These are phyloP conservation scores for Operophtera brumata DNA, from an alignment of 2,888 invertebrate genomes.

Conservation along the genomic window DNA sequence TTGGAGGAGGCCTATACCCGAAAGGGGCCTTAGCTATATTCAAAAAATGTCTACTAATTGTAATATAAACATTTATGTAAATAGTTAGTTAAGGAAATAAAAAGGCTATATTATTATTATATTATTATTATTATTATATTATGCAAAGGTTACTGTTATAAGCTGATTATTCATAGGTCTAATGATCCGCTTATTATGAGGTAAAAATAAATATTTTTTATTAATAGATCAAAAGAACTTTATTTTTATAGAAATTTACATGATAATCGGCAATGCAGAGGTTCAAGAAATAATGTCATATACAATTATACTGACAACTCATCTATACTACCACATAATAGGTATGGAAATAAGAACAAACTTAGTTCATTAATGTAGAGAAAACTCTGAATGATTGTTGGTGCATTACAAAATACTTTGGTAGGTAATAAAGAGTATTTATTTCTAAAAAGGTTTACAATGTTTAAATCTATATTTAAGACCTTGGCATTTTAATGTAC, in stretches of 20 bases:
- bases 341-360: conserved; percentile 69
- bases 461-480: too few relatives aligned
- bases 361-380: conserved; percentile 64
- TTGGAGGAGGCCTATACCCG: too few relatives aligned
- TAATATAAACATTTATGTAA: too few relatives aligned
- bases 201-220: conserved; percentile 24
- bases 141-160: too few relatives aligned
- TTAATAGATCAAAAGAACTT: conserved; percentile 80
- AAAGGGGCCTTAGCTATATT: too few relatives aligned
- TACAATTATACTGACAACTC: conserved; percentile 75
- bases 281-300: conserved; percentile 74
- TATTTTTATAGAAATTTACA: conserved; percentile 80
- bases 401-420: conserved; percentile 63
- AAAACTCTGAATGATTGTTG: conserved; percentile 59
- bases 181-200: conserved; percentile 1
- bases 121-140: too few relatives aligned
- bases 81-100: too few relatives aligned
- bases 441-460: too few relatives aligned
- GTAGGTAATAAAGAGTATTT: conserved; percentile 42
- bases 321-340: conserved; percentile 69
- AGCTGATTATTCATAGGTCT: neutral
- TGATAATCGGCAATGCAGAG: conserved; percentile 80
- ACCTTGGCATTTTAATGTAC: too few relatives aligned
- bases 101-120: too few relatives aligned
- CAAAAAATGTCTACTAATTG: too few relatives aligned